Evolutionary conservation across 1,140 invertebrate genomes (phyloP).

Genomic region (Akabosia matsudoensis): DNA sequence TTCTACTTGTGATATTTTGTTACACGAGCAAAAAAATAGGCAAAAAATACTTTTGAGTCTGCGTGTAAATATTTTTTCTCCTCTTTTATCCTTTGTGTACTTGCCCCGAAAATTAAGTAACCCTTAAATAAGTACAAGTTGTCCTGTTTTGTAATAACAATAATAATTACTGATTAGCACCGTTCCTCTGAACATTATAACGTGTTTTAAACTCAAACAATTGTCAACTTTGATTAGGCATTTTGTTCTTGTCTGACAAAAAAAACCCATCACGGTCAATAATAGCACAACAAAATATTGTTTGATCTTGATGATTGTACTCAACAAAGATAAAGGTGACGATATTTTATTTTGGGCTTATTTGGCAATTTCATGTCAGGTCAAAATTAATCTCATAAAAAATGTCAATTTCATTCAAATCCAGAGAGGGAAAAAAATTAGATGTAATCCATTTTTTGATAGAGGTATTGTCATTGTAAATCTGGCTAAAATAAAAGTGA

Average conservation of each 20-base stretch:
- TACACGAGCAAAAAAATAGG: background rate
- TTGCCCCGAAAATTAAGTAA: constrained; percentile 18
- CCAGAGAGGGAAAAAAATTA: background rate
- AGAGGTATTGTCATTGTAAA: too few species aligned
- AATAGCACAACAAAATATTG: background rate
- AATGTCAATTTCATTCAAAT: background rate
- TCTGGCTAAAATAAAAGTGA: too few species aligned
- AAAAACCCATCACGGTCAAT: background rate
- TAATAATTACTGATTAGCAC: constrained; percentile 18
- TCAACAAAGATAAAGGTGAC: constrained; percentile 13
- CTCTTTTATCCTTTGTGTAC: too few species aligned
- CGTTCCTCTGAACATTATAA: background rate
- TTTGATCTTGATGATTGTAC: constrained; percentile 7
- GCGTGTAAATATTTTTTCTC: too few species aligned
- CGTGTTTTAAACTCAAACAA: background rate
- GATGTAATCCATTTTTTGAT: background rate
- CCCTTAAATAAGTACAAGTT: background rate
- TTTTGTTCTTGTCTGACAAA: background rate
- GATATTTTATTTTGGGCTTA: too few species aligned
- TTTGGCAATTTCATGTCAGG: too few species aligned
- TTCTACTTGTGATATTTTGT: too few species aligned
- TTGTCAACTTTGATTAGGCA: too few species aligned
- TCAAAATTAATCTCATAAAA: too few species aligned
- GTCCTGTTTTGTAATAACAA: background rate
- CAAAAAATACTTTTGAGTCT: too few species aligned